Conservation (phyloP, 2,888 invertebrate species). For the Falcaria lacertinaria region DNA sequence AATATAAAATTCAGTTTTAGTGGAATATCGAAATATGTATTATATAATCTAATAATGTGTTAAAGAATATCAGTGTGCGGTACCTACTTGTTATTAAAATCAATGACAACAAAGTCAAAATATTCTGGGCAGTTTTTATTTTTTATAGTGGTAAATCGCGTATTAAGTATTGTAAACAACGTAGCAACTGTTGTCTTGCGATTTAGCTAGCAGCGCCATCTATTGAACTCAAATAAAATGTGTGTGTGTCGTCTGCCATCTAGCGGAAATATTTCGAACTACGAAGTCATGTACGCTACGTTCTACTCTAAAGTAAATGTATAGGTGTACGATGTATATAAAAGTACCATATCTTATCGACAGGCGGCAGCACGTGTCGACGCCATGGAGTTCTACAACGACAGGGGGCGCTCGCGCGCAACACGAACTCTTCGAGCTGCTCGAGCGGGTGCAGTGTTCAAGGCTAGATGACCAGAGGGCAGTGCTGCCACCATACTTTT, state of each 20-base stretch:
- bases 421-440: conserved; percentile 94
- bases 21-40: too few relatives aligned
- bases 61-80: too few relatives aligned
- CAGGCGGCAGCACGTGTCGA: conserved; percentile 84
- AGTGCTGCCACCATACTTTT: conserved; percentile 94
- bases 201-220: conserved; percentile 28
- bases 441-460: conserved; percentile 96
- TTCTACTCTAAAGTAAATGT: too few relatives aligned
- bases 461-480: conserved; percentile 98
- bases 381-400: conserved; percentile 77
- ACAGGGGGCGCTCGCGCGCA: conserved; percentile 78
- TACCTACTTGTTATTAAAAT: too few relatives aligned
- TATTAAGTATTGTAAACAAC: too few relatives aligned
- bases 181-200: too few relatives aligned
- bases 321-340: conserved; percentile 4
- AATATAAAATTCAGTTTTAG: too few relatives aligned
- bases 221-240: conserved; percentile 9
- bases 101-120: too few relatives aligned
- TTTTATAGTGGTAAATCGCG: too few relatives aligned
- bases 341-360: conserved; percentile 33
- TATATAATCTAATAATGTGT: too few relatives aligned
- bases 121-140: too few relatives aligned
- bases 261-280: conserved; percentile 1
- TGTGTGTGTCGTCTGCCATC: conserved; percentile 7
- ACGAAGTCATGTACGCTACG: neutral